Base-by-base conservation (phyloP, 2,113 vertebrate species). In the Polypterus senegalus region DNA sequence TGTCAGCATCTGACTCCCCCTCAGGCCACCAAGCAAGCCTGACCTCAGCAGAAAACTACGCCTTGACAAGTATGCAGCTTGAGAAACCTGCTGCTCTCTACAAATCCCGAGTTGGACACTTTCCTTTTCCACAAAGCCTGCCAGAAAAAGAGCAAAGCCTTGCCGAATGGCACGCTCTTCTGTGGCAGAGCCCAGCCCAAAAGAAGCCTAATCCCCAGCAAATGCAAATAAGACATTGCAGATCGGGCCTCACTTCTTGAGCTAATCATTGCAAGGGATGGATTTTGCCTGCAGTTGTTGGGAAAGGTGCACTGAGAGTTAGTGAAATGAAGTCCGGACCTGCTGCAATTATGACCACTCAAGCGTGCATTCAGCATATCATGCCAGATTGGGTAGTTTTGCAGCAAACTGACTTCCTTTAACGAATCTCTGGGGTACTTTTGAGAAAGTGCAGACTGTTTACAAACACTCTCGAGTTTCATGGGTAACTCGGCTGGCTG, bases 381-480 rank as follows among this genome's bases (percentile, higher is more conserved):
- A 76, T 81, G 86, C 89, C 87, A 90, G 90, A 90, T 90, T 80
- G 89, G 87, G 82, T 80, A 79, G 77, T 86, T 89, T 86, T 80
- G 77, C 71, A 85, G 84, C 86, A 85, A 87, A 89, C 88, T 87
- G 71, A 88, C 89, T 89, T 92, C 84, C 86, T 84, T 76, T 53
- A 74, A 64, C 71, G 84, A 88, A 83, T 82, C 83, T 87, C 82
- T 0, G 57, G 79, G 83, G 82, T 76, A 76, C 79, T 75, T 83
- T 84, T 88, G 88, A 92, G 85, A 89, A 89, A 91, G 80, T 68
- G 79, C 89, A 91, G 88, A 90, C 83, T 87, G 83, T 92, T 89
- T 90, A 91, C 90, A 76, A 91, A 90, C 83, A 92, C 82, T 77
- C 79, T 87, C 82, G 43, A 76, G 79, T 86, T 91, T 83, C 85